Conservation (phyloP, 2,888 invertebrate genomes). For the Amiota mariae region DNA sequence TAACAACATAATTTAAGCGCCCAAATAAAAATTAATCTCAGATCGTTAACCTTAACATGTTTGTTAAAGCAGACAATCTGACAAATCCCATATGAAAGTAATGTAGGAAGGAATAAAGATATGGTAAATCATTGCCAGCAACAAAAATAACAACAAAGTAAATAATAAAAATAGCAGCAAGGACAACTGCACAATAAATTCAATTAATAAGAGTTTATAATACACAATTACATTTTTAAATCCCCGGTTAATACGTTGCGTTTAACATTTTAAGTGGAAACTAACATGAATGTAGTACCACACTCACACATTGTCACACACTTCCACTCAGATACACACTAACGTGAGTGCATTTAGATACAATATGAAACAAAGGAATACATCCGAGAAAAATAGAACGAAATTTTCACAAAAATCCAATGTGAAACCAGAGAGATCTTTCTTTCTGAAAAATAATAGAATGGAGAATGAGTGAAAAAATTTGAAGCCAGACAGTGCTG, state of each 20-base stretch:
- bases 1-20: too few relatives aligned
- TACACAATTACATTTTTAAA: constrained; percentile 26
- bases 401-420: neutral
- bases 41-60: too few relatives aligned
- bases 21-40: too few relatives aligned
- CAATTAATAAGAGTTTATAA: constrained; percentile 29
- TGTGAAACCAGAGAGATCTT: neutral
- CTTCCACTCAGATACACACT: neutral
- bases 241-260: constrained; percentile 25
- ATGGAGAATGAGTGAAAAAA: constrained; percentile 6
- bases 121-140: constrained; percentile 16
- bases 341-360: neutral
- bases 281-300: constrained; percentile 8
- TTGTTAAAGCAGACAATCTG: too few relatives aligned
- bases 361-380: too few relatives aligned
- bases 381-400: neutral
- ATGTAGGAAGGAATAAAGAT: neutral
- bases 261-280: constrained; percentile 28
- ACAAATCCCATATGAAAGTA: constrained; percentile 22
- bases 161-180: neutral
- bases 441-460: neutral
- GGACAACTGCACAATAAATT: constrained; percentile 7
- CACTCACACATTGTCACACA: neutral
- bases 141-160: neutral
- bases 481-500: constrained; percentile 18